Evolutionary conservation across 2,113 vertebrate genomes (phyloP).

Genomic region (Numenius arquata): DNA sequence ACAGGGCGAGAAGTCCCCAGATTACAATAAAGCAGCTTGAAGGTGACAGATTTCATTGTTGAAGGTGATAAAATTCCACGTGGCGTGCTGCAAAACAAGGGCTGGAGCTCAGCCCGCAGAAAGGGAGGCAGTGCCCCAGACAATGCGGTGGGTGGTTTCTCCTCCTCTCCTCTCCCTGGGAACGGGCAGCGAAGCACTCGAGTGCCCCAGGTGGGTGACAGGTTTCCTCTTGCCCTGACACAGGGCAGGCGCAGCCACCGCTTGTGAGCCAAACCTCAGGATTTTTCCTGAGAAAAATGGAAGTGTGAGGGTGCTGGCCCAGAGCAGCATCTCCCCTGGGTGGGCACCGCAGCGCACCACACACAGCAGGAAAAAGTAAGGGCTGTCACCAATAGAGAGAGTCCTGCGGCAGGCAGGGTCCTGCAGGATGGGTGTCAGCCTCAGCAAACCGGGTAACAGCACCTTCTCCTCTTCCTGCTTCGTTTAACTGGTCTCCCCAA

Average conservation of each 20-base stretch:
- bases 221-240: neutral
- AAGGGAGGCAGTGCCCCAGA: neutral
- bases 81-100: constrained; percentile 40
- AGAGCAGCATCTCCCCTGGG: neutral
- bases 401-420: neutral
- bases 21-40: constrained; percentile 53
- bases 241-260: rapidly evolving
- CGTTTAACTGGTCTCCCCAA: neutral
- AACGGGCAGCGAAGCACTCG: rapidly evolving
- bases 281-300: too few species aligned
- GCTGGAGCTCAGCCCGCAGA: constrained; percentile 7
- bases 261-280: rapidly evolving
- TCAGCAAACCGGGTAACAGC: rapidly evolving
- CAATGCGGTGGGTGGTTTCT: neutral
- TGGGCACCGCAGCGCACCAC: neutral
- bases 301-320: neutral
- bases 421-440: neutral
- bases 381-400: neutral
- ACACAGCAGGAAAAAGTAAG: neutral
- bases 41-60: constrained; percentile 65
- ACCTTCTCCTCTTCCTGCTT: neutral
- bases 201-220: rapidly evolving
- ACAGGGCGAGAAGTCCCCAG: neutral
- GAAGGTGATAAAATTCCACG: constrained; percentile 61
- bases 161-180: neutral